Evolutionary conservation across 2,888 invertebrate genomes (phyloP), one percentile per base, ranked within the genome.

Genomic region (Phalangium opilio): DNA sequence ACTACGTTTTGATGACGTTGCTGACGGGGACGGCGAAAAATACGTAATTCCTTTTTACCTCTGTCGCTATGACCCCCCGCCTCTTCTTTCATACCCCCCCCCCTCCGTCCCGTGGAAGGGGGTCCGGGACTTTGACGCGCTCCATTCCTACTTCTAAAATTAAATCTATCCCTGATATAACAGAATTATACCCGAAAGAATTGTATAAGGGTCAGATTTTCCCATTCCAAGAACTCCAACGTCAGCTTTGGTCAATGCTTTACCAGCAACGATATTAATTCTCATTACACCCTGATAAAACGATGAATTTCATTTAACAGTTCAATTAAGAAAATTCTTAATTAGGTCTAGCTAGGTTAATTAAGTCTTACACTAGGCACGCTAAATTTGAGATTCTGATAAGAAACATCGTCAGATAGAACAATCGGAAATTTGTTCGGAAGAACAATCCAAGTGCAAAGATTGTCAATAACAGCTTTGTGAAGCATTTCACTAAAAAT

Each of bases 191-290:
- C 67, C 64, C 52, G 60, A 60, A 38, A 69, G 73, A 45, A 90
- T 77, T 41, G 85, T 85, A 67, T 96, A 98, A 3, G 98, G 96
- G 74, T 98, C 96, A 0, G 93, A 93, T 72, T 95, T 95, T 63
- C 93, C 90, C 72, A 85, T 84, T 63, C 87, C 89, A 60, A 95
- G 67, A 66, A 96, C 74, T 40, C 85, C 78, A 42, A 93, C 81
- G 67, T 98, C 98, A 69, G 89, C 91, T 67, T 86, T 93, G 81
- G 90, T 89, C 18, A 98, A 74, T 67, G 96, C 83, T 65, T 84
- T 83, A 8, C 90, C 96, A 72, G 90, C 90, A 7, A 95, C 79
- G 10, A 96, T 80, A 65, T 93, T 87, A 47, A 98, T 82, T 55
- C 95, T 75, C 47, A 98, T 70, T 34, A 96, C 83, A 50, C 98